Percentiles rank a stretch among this genome's conserved stretches.
phyloP scores from a whole-genome alignment of 2,113 vertebrate genomes.

The Nothoprocta perdicaria region DNA sequence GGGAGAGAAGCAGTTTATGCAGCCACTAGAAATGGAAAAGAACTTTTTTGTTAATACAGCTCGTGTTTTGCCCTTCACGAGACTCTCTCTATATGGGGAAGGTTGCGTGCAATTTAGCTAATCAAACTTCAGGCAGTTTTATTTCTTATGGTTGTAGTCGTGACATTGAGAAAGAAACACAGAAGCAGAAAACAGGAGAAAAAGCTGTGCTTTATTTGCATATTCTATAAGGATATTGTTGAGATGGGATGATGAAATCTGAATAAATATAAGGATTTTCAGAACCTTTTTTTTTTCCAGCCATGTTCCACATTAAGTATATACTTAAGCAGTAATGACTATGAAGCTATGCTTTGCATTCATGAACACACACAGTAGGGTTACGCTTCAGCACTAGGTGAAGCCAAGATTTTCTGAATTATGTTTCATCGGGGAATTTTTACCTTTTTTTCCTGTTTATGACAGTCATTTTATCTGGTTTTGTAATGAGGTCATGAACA shows the following conservation, averaged over 20 bases:
- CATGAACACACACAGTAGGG: constrained; percentile 73
- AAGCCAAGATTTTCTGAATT: constrained; percentile 83
- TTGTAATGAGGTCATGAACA: constrained; percentile 84
- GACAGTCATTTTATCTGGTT: constrained; percentile 82
- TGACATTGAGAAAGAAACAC: constrained; percentile 69
- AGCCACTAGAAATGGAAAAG: constrained; percentile 10
- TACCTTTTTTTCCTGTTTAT: constrained; percentile 82
- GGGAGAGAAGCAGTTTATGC: constrained; percentile 16
- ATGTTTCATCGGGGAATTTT: constrained; percentile 82
- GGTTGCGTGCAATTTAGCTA: background rate
- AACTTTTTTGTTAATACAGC: background rate
- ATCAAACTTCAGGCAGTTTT: constrained; percentile 23
- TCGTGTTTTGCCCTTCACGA: background rate
- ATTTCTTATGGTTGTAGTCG: background rate
- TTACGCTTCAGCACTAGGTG: constrained; percentile 77
- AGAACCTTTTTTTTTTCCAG: constrained; percentile 36
- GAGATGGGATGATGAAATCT: constrained; percentile 71
- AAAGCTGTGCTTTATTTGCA: constrained; percentile 67
- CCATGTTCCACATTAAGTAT: constrained; percentile 73
- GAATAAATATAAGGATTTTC: constrained; percentile 74
- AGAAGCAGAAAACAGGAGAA: constrained; percentile 36
- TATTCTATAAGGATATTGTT: constrained; percentile 74
- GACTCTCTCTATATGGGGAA: background rate
- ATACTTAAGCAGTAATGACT: constrained; percentile 75
- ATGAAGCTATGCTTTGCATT: constrained; percentile 75